phyloP scores from a whole-genome alignment of 2,888 invertebrate species.

The Brenthis ino region DNA sequence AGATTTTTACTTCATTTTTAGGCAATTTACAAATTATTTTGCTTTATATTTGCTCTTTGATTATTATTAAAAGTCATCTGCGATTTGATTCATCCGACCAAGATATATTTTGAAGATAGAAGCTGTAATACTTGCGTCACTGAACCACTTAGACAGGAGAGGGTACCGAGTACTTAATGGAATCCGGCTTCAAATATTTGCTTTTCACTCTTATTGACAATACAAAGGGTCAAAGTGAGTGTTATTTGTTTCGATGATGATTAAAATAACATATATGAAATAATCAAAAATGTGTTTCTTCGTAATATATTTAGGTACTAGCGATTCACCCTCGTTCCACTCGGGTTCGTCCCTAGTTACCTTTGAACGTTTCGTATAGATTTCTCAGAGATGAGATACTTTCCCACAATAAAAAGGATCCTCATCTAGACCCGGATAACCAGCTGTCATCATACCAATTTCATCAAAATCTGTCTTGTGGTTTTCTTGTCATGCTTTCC shows the following conservation, averaged over 20 bases:
- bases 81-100: neutral
- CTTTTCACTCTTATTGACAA: conserved; percentile 12
- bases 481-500: too few species aligned
- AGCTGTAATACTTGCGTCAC: conserved; percentile 1
- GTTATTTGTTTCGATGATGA: conserved; percentile 7
- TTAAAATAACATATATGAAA: conserved; percentile 6
- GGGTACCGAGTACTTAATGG: conserved; percentile 14
- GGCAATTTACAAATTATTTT: conserved; percentile 1
- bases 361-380: too few species aligned
- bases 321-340: too few species aligned
- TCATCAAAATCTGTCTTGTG: too few species aligned
- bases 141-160: neutral
- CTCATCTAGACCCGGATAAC: too few species aligned
- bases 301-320: too few species aligned
- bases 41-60: too few species aligned
- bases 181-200: conserved; percentile 19
- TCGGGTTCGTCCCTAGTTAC: too few species aligned
- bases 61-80: too few species aligned
- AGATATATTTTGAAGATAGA: neutral
- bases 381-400: too few species aligned
- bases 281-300: neutral
- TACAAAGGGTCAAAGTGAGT: conserved; percentile 12
- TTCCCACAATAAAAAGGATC: too few species aligned
- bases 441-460: too few species aligned
- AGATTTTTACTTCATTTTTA: conserved; percentile 36